Percentiles rank a stretch among this genome's conserved stretches.
These are phyloP conservation scores for Karalla daura DNA, from an alignment of 2,797 vertebrate genomes.

Conservation along the genomic window DNA sequence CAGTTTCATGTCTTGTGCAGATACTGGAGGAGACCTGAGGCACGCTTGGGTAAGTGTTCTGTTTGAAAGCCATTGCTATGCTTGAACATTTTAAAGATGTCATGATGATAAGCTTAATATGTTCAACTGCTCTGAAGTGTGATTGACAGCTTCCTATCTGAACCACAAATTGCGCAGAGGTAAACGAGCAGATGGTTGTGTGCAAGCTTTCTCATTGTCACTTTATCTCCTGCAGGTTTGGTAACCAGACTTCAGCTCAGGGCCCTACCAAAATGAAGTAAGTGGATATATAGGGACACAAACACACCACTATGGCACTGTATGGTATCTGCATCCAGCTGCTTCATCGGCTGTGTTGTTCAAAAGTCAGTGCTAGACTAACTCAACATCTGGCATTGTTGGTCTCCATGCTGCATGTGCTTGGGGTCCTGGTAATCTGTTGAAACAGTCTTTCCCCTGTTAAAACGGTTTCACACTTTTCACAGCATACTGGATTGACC, in stretches of 20 bases:
- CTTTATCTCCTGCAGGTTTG: conserved; percentile 13
- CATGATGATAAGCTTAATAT: conserved; percentile 89
- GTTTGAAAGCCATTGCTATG: too few species aligned
- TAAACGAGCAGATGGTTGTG: fast-evolving
- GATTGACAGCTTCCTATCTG: conserved; percentile 76
- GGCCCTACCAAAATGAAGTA: neutral
- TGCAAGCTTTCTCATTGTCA: neutral
- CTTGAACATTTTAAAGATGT: too few species aligned
- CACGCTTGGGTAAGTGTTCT: conserved; percentile 29
- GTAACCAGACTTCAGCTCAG: neutral
- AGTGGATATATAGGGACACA: neutral
- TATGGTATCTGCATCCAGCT: conserved; percentile 89
- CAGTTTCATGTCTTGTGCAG: neutral
- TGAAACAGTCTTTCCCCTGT: conserved; percentile 43
- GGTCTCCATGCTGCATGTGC: conserved; percentile 77
- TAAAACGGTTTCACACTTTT: neutral
- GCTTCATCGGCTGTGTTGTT: conserved; percentile 84
- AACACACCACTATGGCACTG: conserved; percentile 62
- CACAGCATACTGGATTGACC: too few species aligned
- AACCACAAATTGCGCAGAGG: conserved; percentile 21
- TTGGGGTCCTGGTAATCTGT: conserved; percentile 83
- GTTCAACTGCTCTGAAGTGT: conserved; percentile 97
- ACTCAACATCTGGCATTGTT: conserved; percentile 86
- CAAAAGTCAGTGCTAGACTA: conserved; percentile 88
- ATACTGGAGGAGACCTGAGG: neutral